Evolutionary conservation across 2,797 vertebrate genomes (phyloP).

Genomic region (Danio albolineatus): DNA sequence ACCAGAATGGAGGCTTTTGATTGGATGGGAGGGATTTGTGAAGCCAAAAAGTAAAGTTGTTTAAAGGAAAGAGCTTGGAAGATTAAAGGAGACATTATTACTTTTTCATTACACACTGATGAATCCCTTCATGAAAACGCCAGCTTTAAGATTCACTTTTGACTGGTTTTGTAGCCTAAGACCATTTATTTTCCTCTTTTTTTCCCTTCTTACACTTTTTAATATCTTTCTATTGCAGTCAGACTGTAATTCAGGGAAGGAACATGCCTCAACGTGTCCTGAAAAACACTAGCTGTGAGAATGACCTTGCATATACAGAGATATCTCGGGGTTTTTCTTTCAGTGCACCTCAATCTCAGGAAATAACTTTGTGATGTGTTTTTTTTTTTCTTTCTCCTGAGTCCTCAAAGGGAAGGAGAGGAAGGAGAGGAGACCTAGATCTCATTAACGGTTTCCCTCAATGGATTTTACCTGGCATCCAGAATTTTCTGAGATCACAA

Average conservation of each 20-base stretch:
- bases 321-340: constrained; percentile 20
- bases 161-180: background rate
- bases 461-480: constrained; percentile 29
- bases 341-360: constrained; percentile 28
- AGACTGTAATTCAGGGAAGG: background rate
- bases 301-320: constrained; percentile 25
- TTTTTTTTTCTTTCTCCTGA: background rate
- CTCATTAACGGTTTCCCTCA: constrained; percentile 42
- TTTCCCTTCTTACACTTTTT: background rate
- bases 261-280: constrained; percentile 47
- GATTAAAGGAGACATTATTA: constrained; percentile 10
- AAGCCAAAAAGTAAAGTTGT: constrained; percentile 10
- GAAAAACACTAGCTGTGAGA: background rate
- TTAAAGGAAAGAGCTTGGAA: constrained; percentile 11
- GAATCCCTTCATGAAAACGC: background rate
- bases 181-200: background rate
- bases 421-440: constrained; percentile 34
- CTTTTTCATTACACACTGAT: constrained; percentile 7
- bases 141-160: background rate
- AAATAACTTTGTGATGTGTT: constrained; percentile 18
- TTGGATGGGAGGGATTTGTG: background rate
- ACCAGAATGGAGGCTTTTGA: background rate
- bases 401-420: constrained; percentile 19
- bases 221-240: background rate
- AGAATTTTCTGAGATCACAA: constrained; percentile 28